Evolutionary conservation across 2,113 vertebrate genomes (phyloP), one percentile per base, ranked within the genome.

Genomic region (Ginglymostoma cirratum): DNA sequence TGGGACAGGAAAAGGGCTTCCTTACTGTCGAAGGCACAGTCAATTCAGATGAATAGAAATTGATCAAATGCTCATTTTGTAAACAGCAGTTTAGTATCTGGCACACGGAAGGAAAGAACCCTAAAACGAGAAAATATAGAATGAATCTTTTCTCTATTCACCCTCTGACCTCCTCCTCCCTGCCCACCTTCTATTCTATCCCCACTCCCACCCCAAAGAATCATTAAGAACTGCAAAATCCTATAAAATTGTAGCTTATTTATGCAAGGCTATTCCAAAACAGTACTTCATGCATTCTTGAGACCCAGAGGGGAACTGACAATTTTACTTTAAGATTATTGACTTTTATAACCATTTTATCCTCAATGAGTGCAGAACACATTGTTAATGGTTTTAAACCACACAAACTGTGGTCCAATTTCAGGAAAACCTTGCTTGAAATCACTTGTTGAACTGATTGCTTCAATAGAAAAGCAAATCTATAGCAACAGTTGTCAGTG

Each of bases 391-490:
- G 55, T 38, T 93, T 93, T 8, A 23, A 93, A 93, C 61, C 61
- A 21, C 34, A 93, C 14, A 21, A 38, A 67, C 55, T 83, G 19
- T 21, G 80, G n/a, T 83, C n/a, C n/a, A 93, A 66, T 12, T 65
- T 65, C 89, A 65, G 30, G 19, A 92, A 48, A 92, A 30, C 52
- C 52, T 61, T 42, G 61, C 15, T 66, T 93, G 30, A 93, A 67
- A 61, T 23, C 61, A 66, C 23, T 23, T 38, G 89, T n/a, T 66
- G 1, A 93, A 93, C n/a, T 93, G 89, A 66, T 93, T 93, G 17
- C 89, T 38, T 42, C 5, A 93, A 93, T 93, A 61, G 89, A 93
- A 93, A 93, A 93, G 38, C 66, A 19, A 93, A 66, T 66, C 61
- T 93, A n/a, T 38, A 61, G 61, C 89, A 93, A 38, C 61, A 0